These are phyloP conservation scores for Drosophila diplacantha DNA, from an alignment of 2,888 invertebrate genomes.

Conservation along the genomic window DNA sequence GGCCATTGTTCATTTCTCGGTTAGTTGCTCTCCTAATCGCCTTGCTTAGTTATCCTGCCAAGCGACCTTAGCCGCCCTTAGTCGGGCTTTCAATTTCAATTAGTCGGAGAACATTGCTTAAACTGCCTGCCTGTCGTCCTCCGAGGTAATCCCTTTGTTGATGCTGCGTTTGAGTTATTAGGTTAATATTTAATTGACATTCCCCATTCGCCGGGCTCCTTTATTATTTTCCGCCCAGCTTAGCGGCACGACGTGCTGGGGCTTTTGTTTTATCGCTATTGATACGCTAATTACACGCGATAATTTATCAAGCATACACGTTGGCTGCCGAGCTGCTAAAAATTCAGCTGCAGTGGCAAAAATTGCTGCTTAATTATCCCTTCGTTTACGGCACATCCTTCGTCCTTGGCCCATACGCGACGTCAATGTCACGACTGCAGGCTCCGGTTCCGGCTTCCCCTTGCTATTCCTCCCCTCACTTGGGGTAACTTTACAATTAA, in stretches of 20 bases:
- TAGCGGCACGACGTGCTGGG: conserved; percentile 1
- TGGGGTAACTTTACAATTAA: conserved; percentile 67
- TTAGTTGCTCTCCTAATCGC: conserved; percentile 68
- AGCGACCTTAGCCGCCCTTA: conserved; percentile 30
- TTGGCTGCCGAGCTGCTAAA: conserved; percentile 44
- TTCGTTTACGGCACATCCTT: conserved; percentile 5
- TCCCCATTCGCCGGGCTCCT: conserved; percentile 9
- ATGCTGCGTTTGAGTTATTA: conserved; percentile 45
- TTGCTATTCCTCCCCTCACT: conserved; percentile 41
- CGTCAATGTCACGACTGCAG: conserved; percentile 64
- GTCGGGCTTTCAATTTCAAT: conserved; percentile 53
- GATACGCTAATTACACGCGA: conserved; percentile 67
- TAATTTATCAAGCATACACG: conserved; percentile 56
- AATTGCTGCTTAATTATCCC: conserved; percentile 66
- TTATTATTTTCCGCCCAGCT: conserved; percentile 13
- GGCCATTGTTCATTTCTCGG: conserved; percentile 68
- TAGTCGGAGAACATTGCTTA: conserved; percentile 51
- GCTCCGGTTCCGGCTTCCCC: neutral
- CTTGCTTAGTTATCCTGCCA: conserved; percentile 43
- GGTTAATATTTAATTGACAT: conserved; percentile 60
- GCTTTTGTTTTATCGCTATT: conserved; percentile 51
- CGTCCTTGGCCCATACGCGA: conserved; percentile 17
- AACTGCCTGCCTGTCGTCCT: conserved; percentile 31
- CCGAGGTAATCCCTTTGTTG: conserved; percentile 10
- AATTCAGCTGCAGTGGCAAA: conserved; percentile 66